Evolutionary conservation across 2,888 invertebrate genomes (phyloP), one percentile per base, ranked within the genome.

Genomic region (Chymomyza procnemis): DNA sequence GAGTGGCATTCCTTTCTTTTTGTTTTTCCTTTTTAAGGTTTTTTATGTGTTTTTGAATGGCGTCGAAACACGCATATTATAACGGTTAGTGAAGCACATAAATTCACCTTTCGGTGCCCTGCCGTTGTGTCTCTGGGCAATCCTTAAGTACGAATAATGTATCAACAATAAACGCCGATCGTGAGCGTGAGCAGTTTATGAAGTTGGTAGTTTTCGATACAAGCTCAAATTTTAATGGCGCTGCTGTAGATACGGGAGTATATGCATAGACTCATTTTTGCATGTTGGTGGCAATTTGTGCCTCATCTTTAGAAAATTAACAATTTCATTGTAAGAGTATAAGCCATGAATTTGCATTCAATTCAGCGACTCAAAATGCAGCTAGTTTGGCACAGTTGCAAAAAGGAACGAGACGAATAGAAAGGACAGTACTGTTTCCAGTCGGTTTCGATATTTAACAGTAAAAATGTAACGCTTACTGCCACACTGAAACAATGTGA

Each of bases 21-120:
- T 4, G 8, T 50, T 64, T 63, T 67, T 54, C 63, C 82, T 85
- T 85, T 85, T 87, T 85, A 87, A 82, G 80, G 85, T 76, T 64
- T 63, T 56, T 64, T 48, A 64, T 64, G 48, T 50, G n/a, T 64
- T 64, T 50, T 50, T 26, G 30, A 56, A 58, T 50, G 57, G 34
- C 58, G 26, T 30, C 54, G 60, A 74, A 85, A 82, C 83, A 84
- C 83, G 83, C 83, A 81, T 73, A 75, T 73, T 63, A 74, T 83
- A 83, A 87, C 83, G 83, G 85, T 75, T 84, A 87, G 80, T 87
- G 82, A 82, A 85, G 82, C 76, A 80, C 78, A 83, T 82, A 85
- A 83, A 83, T 82, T 87, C 74, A 71, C 60, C 67, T 63, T 21
- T 19, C 67, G 66, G 67, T 19, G 22, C 21, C 56, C 71, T 66